Evolutionary conservation across 2,113 vertebrate species (phyloP).

Genomic region (Ascaphus truei): DNA sequence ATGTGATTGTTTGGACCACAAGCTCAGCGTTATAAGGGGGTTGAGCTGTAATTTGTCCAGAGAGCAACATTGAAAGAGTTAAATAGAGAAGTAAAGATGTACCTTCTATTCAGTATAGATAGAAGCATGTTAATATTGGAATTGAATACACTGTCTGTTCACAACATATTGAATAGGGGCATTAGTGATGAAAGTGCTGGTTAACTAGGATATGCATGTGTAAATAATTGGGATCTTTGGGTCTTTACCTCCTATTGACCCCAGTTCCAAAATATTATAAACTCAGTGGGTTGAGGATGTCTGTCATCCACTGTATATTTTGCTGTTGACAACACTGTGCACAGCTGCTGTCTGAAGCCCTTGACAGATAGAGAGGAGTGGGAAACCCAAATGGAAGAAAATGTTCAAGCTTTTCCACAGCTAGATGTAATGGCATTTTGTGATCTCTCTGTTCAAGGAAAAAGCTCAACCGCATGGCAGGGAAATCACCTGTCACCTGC

Average conservation of each 20-base stretch:
- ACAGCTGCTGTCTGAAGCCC: neutral
- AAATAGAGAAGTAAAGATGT: too few species aligned
- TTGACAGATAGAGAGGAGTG: neutral
- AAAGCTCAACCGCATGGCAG: neutral
- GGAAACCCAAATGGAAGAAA: neutral
- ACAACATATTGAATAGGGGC: too few species aligned
- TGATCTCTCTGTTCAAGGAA: neutral
- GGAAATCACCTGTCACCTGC: constrained; percentile 12
- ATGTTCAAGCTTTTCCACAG: neutral
- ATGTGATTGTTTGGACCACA: too few species aligned
- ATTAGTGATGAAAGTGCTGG: too few species aligned
- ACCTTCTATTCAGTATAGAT: too few species aligned
- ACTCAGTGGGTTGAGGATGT: neutral
- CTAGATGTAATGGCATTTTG: neutral
- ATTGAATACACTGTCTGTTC: too few species aligned
- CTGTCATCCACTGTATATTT: neutral
- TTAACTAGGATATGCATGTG: too few species aligned
- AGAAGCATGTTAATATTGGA: too few species aligned
- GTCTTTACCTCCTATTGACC: neutral
- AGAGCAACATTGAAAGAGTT: too few species aligned
- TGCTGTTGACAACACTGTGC: constrained; percentile 2
- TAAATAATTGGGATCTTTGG: too few species aligned
- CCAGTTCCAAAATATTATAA: neutral
- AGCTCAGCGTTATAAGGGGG: too few species aligned
- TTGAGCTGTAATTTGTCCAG: too few species aligned